These are phyloP conservation scores for Cataglyphis rosenhaueri DNA, from an alignment of 2,888 invertebrate genomes.

Conservation along the genomic window DNA sequence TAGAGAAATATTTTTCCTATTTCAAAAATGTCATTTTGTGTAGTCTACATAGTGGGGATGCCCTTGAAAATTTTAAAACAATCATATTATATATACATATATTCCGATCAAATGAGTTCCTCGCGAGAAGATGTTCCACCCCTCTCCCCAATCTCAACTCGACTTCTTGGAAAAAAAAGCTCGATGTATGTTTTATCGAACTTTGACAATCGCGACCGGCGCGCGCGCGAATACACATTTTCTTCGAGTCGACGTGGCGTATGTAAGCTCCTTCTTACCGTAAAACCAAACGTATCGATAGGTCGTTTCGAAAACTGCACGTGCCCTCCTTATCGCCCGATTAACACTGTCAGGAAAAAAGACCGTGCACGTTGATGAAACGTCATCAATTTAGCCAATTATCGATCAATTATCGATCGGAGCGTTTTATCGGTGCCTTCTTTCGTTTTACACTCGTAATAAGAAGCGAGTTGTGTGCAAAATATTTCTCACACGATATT, in stretches of 20 bases:
- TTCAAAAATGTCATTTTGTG: not conserved
- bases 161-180: not conserved
- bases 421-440: not conserved
- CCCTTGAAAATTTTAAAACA: not conserved
- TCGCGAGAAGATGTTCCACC: not conserved
- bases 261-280: conserved; percentile 21
- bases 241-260: conserved; percentile 47
- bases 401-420: conserved; percentile 10
- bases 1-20: not conserved
- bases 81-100: not conserved
- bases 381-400: not conserved
- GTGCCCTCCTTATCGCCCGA: not conserved
- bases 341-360: not conserved
- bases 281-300: not conserved
- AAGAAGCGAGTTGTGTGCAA: not conserved
- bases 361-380: not conserved
- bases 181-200: too few species aligned
- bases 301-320: not conserved
- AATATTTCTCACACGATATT: not conserved
- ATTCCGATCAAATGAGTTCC: not conserved
- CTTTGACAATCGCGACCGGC: not conserved
- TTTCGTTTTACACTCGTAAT: not conserved
- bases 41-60: not conserved
- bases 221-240: not conserved
- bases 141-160: not conserved